Base-by-base conservation (phyloP, 2,888 invertebrate genomes). In the Philhelius pedissequus region DNA sequence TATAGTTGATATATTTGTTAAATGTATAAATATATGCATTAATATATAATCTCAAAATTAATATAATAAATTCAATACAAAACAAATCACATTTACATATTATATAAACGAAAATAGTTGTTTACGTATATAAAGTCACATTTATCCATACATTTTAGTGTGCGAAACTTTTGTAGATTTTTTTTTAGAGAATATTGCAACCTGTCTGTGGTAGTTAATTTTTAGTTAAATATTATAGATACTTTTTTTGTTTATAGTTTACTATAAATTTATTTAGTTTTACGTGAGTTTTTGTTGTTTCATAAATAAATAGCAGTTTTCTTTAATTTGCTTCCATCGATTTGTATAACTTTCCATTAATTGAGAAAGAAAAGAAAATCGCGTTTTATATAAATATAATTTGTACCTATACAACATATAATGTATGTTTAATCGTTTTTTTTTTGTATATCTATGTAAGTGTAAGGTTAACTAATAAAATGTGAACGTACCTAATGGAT, bases 171-270 rank as follows among this genome's bases (percentile, higher is more conserved):
- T 80, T 84, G 80, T 84, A 84, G 75, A 80, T 80, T 75, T 18
- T 62, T 84, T 80, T 80, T 80, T 86, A 86, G 76, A 68, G 83
- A 86, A 81, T 90, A 89, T 89, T 89, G 90, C 89, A 91, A 91
- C 88, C 89, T 90, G 90, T 90, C 91, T 91, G 91, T 91, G 91
- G 91, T 91, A 91, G 91, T 90, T 91, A 91, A 90, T 89, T 89
- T 89, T 90, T 90, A 91, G 90, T 90, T 89, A 88, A 89, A 90
- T 87, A 82, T 70, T 64, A 66, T 52, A 77, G 48, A 32, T n/a
- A n/a, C n/a, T 76, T 56, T 56, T 73, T 71, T 45, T 73, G 69
- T 78, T 50, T 58, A 43, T 79, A 79, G 50, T 79, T 58, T 66
- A 73, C 73, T 48, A 20, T 78, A 83, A 62, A 50, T 69, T 78